These are phyloP conservation scores for Drosophila cognata DNA, from an alignment of 2,888 invertebrate genomes.

Conservation along the genomic window DNA sequence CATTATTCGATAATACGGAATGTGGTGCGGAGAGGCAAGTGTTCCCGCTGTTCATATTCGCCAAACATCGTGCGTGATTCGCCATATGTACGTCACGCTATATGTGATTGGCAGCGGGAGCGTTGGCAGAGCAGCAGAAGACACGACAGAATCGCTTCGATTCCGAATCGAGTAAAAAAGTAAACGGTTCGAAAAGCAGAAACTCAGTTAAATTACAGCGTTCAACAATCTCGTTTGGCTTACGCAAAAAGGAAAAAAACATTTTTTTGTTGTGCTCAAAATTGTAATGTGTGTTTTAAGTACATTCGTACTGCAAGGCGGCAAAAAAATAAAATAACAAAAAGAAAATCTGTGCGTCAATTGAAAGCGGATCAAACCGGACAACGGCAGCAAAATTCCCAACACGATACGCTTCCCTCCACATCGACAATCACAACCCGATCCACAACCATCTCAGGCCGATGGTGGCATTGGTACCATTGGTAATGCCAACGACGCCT, in stretches of 20 bases:
- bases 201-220: conserved; percentile 34
- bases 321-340: conserved; percentile 13
- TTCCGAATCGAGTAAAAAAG: conserved; percentile 38
- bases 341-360: conserved; percentile 2
- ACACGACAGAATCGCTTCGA: conserved; percentile 21
- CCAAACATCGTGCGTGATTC: conserved; percentile 34
- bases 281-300: conserved; percentile 41
- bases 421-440: neutral
- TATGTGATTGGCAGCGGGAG: conserved; percentile 36
- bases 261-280: conserved; percentile 25
- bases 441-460: conserved; percentile 20
- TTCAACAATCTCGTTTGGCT: conserved; percentile 37
- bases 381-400: conserved; percentile 11
- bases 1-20: conserved; percentile 28
- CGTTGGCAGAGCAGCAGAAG: conserved; percentile 10
- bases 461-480: conserved; percentile 33
- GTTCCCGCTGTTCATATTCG: conserved; percentile 51
- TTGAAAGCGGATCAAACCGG: conserved; percentile 13
- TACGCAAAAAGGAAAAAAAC: conserved; percentile 1
- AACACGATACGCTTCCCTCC: conserved; percentile 14
- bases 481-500: conserved; percentile 19
- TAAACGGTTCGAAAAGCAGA: conserved; percentile 44
- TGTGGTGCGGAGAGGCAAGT: conserved; percentile 16
- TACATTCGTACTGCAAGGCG: conserved; percentile 17
- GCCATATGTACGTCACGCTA: conserved; percentile 24